Evolutionary conservation across 2,113 vertebrate species (phyloP), one percentile per base, ranked within the genome.

Genomic region (Hystrix brachyura): DNA sequence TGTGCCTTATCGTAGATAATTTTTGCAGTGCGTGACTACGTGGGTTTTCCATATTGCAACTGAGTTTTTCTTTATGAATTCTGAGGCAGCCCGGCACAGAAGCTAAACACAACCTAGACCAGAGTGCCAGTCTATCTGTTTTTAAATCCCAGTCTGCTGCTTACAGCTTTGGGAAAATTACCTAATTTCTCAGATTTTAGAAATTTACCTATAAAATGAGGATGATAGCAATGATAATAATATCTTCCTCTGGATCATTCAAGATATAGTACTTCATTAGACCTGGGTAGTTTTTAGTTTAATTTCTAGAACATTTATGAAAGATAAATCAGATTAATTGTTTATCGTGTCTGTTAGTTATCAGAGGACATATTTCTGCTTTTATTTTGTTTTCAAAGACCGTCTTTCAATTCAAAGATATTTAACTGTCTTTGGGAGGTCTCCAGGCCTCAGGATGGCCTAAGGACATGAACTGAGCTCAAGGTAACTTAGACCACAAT

Each of bases 381-480:
- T 71, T 14, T 25, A 72, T 83, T 88, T 86, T 78, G 17, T 91
- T 89, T 82, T 83, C 60, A 94, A 67, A 87, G 78, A 67, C 38
- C 88, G 51, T 93, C 25, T 84, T 95, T 90, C 88, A 48, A 34
- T 80, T 57, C 19, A 59, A 51, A 85, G 59, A 57, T n/a, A 46
- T 71, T 92, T 38, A 62, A 79, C 43, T 94, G 51, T 91, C 46
- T 91, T 81, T 32, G 76, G n/a, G 51, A 65, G 46, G 46, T 46
- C 57, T 89, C 55, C 46, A 81, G 79, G 48, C 11, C 53, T 72
- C 13, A n/a, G 65, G 43, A 62, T 29, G 17, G 7, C 48, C 76
- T 92, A 34, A 62, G 96, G 72, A 59, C 83, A 65, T 32, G 48
- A 60, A 71, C 57, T 74, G 29, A 88, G 65, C 82, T 94, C 43